Evolutionary conservation across 2,888 invertebrate genomes (phyloP), one percentile per base, ranked within the genome.

Genomic region (Platycheirus rosarum): DNA sequence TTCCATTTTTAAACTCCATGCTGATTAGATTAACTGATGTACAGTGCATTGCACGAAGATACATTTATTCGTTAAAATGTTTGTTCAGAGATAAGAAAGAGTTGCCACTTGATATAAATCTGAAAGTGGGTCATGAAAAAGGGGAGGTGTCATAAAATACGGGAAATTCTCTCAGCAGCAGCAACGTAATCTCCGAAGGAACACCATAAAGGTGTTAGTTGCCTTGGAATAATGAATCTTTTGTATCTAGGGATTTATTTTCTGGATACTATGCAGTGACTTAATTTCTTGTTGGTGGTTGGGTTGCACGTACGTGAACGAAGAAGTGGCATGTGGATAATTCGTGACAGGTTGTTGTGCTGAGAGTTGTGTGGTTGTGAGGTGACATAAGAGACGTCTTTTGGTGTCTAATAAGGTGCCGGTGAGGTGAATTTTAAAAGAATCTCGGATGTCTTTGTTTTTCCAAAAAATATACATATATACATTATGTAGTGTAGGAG

Each of bases 121-220:
- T 51, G 42, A 44, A 77, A 65, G 26, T 77, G 44, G 70, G 77
- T 70, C 70, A 70, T 13, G 40, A 40, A 14, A 55, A 63, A 29
- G 51, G 62, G n/a, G n/a, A n/a, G n/a, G 71, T 62, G 51, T 57
- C 40, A 48, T 35, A 66, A 60, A 29, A 44, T 14, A 2, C 35
- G 13, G 2, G n/a, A 44, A 60, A 60, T 60, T 26, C 14, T 11
- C 57, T 60, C n/a, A 23, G 29, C 29, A 32, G 26, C 42, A 29
- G 18, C 40, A 44, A 13, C n/a, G 16, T 60, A 60, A 42, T 60
- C 57, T 16, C 32, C 7, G 26, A 60, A n/a, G n/a, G n/a, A 60
- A 40, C 29, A 29, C 18, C 26, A 18, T 40, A 35, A 44, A 44
- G 60, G 60, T 60, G 60, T 44, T 20, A 60, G 29, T 60, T 44